Evolutionary conservation across 2,113 vertebrate species (phyloP).

Genomic region (Raja brachyura): DNA sequence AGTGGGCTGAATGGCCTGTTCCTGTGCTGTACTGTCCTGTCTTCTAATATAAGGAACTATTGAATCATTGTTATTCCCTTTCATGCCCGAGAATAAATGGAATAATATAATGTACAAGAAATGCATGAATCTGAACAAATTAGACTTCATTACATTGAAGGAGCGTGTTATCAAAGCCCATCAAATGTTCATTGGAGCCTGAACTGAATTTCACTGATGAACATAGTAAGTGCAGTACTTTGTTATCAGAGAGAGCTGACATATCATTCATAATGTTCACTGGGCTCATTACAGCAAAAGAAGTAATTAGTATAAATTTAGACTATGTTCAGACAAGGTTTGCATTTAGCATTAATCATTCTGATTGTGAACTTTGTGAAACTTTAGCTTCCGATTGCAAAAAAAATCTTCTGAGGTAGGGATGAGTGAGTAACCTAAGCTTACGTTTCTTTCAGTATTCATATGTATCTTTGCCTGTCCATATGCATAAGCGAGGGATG

Average conservation of each 20-base stretch:
- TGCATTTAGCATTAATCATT: slow-evolving; percentile 16
- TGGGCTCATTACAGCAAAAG: slow-evolving; percentile 27
- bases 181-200: slow-evolving; percentile 32
- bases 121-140: not conserved
- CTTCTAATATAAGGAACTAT: not conserved
- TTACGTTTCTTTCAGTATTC: too few species aligned
- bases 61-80: not conserved
- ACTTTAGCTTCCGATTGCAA: not conserved
- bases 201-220: slow-evolving; percentile 20
- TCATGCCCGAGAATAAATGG: not conserved
- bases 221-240: not conserved
- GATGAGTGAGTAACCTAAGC: not conserved
- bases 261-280: slow-evolving; percentile 31
- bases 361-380: not conserved
- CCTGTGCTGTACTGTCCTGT: too few species aligned
- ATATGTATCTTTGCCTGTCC: too few species aligned
- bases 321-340: not conserved
- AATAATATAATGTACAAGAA: slow-evolving; percentile 5
- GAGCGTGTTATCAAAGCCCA: slow-evolving; percentile 14
- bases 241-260: slow-evolving; percentile 4
- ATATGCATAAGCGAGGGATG: too few species aligned
- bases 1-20: too few species aligned
- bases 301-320: slow-evolving; percentile 37
- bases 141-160: slow-evolving; percentile 33
- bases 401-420: not conserved